phyloP scores from a whole-genome alignment of 2,113 vertebrate species.

The Nipponia nippon region DNA sequence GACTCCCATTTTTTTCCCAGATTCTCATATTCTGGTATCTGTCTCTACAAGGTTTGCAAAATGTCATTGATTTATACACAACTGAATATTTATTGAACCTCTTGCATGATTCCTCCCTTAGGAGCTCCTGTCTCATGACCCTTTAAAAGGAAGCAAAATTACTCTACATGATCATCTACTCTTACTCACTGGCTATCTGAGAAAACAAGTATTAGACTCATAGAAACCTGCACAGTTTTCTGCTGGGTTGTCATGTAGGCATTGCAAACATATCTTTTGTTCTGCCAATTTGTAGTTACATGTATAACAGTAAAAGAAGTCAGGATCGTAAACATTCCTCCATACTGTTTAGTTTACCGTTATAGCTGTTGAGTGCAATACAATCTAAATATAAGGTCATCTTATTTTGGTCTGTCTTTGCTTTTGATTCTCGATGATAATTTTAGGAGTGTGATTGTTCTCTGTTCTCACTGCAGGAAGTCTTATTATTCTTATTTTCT shows the following conservation, averaged over 20 bases:
- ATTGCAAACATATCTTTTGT: not conserved
- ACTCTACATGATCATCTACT: not conserved
- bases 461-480: not conserved
- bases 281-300: not conserved
- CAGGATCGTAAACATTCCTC: not conserved
- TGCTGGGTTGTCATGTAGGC: not conserved
- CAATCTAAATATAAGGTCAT: not conserved
- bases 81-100: not conserved
- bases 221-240: not conserved
- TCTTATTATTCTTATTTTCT: not conserved
- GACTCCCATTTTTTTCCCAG: rapidly evolving
- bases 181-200: not conserved
- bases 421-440: not conserved
- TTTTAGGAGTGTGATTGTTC: not conserved
- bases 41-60: not conserved
- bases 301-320: not conserved
- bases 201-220: not conserved
- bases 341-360: not conserved
- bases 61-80: not conserved
- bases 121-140: not conserved
- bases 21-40: not conserved
- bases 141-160: not conserved
- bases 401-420: not conserved
- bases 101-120: not conserved
- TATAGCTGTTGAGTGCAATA: not conserved